Percentiles rank a stretch among this genome's conserved stretches.
These are phyloP conservation scores for Stegostoma tigrinum DNA, from an alignment of 2,113 vertebrate species.

Conservation along the genomic window DNA sequence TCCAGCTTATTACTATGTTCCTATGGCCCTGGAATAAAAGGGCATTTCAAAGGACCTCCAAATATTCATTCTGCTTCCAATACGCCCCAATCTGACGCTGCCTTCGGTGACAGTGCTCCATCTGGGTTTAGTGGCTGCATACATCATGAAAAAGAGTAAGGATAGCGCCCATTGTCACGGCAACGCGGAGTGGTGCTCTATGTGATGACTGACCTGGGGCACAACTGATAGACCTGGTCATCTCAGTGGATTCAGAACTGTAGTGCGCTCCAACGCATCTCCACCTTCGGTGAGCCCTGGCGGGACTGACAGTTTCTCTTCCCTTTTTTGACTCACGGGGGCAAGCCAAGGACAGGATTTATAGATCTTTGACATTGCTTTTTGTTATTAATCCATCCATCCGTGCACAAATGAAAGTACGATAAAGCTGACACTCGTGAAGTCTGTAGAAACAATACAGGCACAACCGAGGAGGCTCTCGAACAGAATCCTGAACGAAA, in stretches of 20 bases:
- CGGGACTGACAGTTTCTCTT: background rate
- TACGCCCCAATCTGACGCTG: background rate
- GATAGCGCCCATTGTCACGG: background rate
- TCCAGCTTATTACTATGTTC: background rate
- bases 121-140: background rate
- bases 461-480: background rate
- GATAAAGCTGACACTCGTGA: background rate
- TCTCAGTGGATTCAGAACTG: background rate
- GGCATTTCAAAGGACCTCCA: background rate
- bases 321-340: background rate
- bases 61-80: background rate
- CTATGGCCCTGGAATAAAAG: background rate
- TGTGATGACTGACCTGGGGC: background rate
- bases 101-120: background rate
- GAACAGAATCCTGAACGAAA: background rate
- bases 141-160: background rate
- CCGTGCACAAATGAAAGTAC: background rate
- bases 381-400: slow-evolving; percentile 23
- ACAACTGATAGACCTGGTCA: background rate
- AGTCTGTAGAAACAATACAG: background rate
- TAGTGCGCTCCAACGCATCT: background rate
- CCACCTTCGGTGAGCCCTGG: background rate
- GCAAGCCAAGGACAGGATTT: background rate
- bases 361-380: background rate
- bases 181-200: background rate